Conservation (phyloP, 2,113 vertebrate species). For the Anolis sagrei region DNA sequence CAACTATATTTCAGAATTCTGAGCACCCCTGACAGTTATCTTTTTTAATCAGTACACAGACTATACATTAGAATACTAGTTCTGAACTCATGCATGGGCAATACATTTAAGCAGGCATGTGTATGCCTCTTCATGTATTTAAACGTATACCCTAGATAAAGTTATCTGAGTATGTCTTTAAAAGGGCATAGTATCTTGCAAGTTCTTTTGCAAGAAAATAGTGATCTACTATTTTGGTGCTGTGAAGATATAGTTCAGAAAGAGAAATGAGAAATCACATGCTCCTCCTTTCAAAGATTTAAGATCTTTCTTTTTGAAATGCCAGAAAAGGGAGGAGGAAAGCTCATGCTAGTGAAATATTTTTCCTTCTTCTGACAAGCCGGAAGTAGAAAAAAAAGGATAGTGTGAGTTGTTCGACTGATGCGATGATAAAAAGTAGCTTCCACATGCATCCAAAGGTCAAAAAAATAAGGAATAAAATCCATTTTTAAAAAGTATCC, state of each 20-base stretch:
- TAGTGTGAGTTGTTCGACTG: conserved; percentile 63
- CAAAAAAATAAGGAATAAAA: conserved; percentile 74
- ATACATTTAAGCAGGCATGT: conserved; percentile 72
- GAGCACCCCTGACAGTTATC: conserved; percentile 38
- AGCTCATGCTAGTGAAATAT: conserved; percentile 68
- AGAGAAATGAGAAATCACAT: conserved; percentile 67
- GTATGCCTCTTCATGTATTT: conserved; percentile 62
- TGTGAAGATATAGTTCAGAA: conserved; percentile 41
- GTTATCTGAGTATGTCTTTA: conserved; percentile 62
- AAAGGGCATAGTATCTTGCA: conserved; percentile 73
- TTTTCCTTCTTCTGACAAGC: conserved; percentile 66
- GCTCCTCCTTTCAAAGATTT: conserved; percentile 58
- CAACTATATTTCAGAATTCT: background rate
- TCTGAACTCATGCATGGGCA: conserved; percentile 74
- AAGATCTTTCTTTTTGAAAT: conserved; percentile 59
- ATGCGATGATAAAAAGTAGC: conserved; percentile 64
- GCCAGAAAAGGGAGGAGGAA: conserved; percentile 68
- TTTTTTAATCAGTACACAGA: conserved; percentile 66
- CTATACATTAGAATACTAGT: conserved; percentile 60
- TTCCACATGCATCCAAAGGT: conserved; percentile 75
- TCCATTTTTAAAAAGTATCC: conserved; percentile 79
- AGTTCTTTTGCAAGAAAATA: conserved; percentile 80
- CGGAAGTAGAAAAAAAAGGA: conserved; percentile 63
- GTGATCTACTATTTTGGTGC: conserved; percentile 72
- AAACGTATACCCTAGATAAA: conserved; percentile 77